Evolutionary conservation across 2,113 vertebrate genomes (phyloP).

Genomic region (Acanthisitta chloris): DNA sequence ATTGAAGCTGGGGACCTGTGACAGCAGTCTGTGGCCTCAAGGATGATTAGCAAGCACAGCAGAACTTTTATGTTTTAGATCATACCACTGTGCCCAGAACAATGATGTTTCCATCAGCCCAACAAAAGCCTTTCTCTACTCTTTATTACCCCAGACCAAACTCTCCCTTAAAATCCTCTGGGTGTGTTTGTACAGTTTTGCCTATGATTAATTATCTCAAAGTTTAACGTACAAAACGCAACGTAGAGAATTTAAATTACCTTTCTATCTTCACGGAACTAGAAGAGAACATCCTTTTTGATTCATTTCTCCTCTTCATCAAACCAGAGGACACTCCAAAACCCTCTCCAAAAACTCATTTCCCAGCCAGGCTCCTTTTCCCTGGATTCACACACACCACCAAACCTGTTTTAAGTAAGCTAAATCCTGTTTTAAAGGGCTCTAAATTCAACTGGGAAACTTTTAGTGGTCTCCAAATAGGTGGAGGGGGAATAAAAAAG

Average conservation of each 20-base stretch:
- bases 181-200: background rate
- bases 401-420: background rate
- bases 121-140: background rate
- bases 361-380: background rate
- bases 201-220: background rate
- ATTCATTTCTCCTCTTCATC: background rate
- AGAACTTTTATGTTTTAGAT: background rate
- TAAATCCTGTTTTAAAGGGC: background rate
- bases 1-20: background rate
- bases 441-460: background rate
- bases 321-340: background rate
- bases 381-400: background rate
- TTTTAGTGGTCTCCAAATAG: background rate
- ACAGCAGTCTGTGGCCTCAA: background rate
- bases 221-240: background rate
- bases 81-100: background rate
- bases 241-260: background rate
- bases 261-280: background rate
- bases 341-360: background rate
- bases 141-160: background rate
- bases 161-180: background rate
- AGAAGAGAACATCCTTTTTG: background rate
- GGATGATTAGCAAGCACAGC: conserved; percentile 25
- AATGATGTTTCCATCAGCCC: background rate
- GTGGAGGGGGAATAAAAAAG: no score